Base-by-base conservation (phyloP, 2,888 invertebrate species). In the Netelia virgata region DNA sequence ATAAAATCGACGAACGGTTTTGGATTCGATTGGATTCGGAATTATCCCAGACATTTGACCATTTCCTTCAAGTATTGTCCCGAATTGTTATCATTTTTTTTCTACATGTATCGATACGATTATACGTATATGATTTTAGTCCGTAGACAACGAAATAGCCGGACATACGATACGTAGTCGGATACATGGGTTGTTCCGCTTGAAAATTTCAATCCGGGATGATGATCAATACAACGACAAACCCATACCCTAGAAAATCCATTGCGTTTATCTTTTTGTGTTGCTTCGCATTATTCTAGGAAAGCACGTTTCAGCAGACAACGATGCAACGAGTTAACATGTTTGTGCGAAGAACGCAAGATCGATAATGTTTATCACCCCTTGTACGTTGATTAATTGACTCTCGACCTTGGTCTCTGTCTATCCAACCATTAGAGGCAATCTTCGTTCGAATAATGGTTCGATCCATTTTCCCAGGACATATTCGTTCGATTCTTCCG, bases 171-270 rank as follows among this genome's bases (percentile, higher is more conserved):
- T 2, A 11, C 14, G 47, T 6, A 43, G 64, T 47, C 47, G 36
- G 18, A 43, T 57, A 18, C 57, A 82, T 76, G 76, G 50, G 50
- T 72, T 76, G 82, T 76, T 82, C 82, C 53, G 64, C 82, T 82
- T 82, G 82, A 82, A 82, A 72, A 28, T 69, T 75, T 75, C 55
- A 63, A 68, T 63, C 28, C 77, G 43, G 50, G 50, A 20, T n/a
- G 59, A 69, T 81, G 82, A 82, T 82, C 82, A 41, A 82, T 82
- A 82, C 50, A 64, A 43, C 43, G 57, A 76, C 66, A 75, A 61
- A 66, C 47, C 18, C 47, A 69, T 53, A 9, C 64, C 57, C 36
- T 55, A 47, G 72, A 41, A n/a, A 82, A 66, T 70, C 11, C 47
- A 64, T 72, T 16, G 55, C 18, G 43, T 23, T 64, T 72, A 43